Conservation (phyloP, 2,888 invertebrate species). For the Melipona bicolor region DNA sequence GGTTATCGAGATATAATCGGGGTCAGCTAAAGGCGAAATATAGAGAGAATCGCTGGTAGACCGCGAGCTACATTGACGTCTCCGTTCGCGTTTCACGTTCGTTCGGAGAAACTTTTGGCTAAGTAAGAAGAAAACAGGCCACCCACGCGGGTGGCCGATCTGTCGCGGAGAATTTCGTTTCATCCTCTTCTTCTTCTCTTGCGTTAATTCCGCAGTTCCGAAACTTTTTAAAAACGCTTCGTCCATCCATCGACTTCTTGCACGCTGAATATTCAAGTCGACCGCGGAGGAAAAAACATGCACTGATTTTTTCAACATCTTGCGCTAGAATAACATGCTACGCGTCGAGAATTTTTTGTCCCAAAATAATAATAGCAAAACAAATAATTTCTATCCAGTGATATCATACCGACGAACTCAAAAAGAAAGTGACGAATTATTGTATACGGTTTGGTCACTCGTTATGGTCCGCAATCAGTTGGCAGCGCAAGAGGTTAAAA, state of each 20-base stretch:
- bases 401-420: no score
- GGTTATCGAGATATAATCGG: conserved; percentile 73
- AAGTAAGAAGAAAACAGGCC: conserved; percentile 9
- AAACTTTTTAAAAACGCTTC: conserved; percentile 1
- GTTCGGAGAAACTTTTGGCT: conserved; percentile 26
- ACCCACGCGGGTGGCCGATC: conserved; percentile 22
- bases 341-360: no score
- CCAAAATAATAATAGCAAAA: no score
- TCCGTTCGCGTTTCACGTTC: conserved; percentile 29
- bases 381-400: no score
- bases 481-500: no score
- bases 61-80: conserved; percentile 32
- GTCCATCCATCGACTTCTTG: conserved; percentile 2
- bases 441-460: no score
- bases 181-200: conserved; percentile 20
- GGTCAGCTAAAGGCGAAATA: conserved; percentile 37
- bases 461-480: no score
- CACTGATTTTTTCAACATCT: not conserved
- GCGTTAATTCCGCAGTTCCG: not conserved
- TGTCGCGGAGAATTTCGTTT: conserved; percentile 2
- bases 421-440: no score
- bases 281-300: not conserved
- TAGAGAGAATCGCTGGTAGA: conserved; percentile 37
- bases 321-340: no score
- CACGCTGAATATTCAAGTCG: not conserved